Conservation (phyloP, 1,140 invertebrate species). For the Odontomachus brunneus region DNA sequence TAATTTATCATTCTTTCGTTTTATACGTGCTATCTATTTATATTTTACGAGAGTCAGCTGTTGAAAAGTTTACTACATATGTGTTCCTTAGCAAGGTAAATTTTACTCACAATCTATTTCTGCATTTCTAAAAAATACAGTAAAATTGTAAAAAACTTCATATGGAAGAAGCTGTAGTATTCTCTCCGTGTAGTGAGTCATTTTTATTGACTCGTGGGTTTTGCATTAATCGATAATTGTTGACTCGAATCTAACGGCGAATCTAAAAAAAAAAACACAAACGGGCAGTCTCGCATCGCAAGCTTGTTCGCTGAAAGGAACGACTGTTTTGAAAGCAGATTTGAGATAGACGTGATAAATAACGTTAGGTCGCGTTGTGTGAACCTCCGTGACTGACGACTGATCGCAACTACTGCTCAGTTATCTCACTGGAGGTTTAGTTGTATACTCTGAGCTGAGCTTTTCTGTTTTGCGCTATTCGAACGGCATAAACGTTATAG, state of each 20-base stretch:
- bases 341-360: constrained; percentile 23
- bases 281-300: neutral
- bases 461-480: constrained; percentile 47
- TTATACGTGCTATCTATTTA: too few species aligned
- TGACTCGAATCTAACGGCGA: neutral
- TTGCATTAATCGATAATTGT: too few species aligned
- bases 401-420: constrained; percentile 41
- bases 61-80: too few species aligned
- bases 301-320: neutral
- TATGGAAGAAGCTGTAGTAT: too few species aligned
- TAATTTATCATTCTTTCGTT: too few species aligned
- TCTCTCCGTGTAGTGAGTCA: too few species aligned
- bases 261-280: neutral
- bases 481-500: constrained; percentile 44
- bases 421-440: constrained; percentile 45
- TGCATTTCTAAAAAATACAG: too few species aligned
- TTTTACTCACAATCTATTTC: too few species aligned
- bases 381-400: constrained; percentile 26
- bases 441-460: constrained; percentile 20
- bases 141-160: too few species aligned
- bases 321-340: constrained; percentile 21
- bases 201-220: neutral
- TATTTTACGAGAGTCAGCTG: too few species aligned
- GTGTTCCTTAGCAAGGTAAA: too few species aligned
- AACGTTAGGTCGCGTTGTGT: constrained; percentile 34